phyloP scores from a whole-genome alignment of 37 sponge, comb jelly and placozoan genomes.

The Oscarella lobularis region DNA sequence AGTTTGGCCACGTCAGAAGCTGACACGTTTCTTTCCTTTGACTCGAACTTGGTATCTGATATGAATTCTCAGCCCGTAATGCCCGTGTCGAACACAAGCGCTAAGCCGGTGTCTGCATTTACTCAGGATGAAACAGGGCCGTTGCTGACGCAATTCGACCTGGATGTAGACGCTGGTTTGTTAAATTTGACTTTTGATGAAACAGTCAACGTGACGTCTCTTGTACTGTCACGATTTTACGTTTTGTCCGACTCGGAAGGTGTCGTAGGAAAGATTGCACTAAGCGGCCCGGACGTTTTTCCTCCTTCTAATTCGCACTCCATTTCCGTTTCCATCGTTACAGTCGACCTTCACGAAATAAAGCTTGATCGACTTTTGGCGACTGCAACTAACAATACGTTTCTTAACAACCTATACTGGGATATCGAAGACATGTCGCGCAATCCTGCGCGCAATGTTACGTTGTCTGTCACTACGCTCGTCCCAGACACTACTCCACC shows the following conservation, averaged over 20 bases:
- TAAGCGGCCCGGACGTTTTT: not conserved
- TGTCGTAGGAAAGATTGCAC: not conserved
- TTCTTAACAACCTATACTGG: not conserved
- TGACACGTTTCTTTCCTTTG: slow-evolving; percentile 11
- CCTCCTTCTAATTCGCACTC: not conserved
- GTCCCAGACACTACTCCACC: slow-evolving; percentile 50
- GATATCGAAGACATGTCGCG: not conserved
- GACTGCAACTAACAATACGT: slow-evolving; percentile 11
- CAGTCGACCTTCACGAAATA: slow-evolving; percentile 6
- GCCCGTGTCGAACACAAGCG: not conserved
- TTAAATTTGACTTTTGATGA: slow-evolving; percentile 12
- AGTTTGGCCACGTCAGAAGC: slow-evolving; percentile 7
- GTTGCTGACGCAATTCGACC: not conserved
- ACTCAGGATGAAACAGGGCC: slow-evolving; percentile 12
- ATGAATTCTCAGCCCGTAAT: not conserved
- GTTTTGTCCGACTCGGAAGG: not conserved
- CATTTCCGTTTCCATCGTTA: not conserved
- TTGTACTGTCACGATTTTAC: not conserved
- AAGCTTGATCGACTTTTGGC: slow-evolving; percentile 6
- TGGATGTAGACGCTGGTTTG: slow-evolving; percentile 8
- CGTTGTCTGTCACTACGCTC: not conserved
- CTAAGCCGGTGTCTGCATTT: not conserved
- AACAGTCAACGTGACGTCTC: slow-evolving; percentile 5
- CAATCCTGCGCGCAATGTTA: not conserved
- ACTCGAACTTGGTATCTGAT: not conserved